These are phyloP conservation scores for Caenorhabditis becei DNA, from an alignment of 2,888 invertebrate genomes.

Conservation along the genomic window DNA sequence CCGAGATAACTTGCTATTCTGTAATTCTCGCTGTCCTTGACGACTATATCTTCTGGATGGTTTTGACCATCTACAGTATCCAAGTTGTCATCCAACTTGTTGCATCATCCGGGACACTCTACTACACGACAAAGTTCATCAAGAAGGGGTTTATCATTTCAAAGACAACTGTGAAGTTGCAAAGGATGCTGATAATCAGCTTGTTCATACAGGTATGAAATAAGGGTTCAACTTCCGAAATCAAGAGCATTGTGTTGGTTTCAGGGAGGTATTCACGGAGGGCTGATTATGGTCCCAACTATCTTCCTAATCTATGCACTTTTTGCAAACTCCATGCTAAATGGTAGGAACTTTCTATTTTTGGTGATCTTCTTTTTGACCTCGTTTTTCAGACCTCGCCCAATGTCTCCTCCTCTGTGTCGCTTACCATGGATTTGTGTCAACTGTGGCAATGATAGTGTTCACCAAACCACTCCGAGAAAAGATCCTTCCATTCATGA, in stretches of 20 bases:
- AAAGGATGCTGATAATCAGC: slow-evolving; percentile 26
- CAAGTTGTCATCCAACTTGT: not conserved
- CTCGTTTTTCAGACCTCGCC: not conserved
- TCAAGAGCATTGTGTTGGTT: not conserved
- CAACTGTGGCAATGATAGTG: not conserved
- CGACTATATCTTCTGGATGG: not conserved
- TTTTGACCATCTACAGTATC: not conserved
- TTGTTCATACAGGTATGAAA: slow-evolving; percentile 12
- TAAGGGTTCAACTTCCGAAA: not conserved
- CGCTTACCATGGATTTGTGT: not conserved
- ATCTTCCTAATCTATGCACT: slow-evolving; percentile 7
- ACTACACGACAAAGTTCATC: slow-evolving; percentile 3
- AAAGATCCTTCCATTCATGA: not conserved
- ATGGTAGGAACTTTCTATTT: slow-evolving; percentile 8
- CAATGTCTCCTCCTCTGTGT: not conserved
- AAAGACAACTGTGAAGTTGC: slow-evolving; percentile 5
- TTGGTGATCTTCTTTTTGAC: not conserved
- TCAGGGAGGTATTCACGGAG: slow-evolving; percentile 9
- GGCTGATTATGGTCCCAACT: not conserved
- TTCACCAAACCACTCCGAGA: slow-evolving; percentile 4
- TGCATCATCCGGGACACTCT: slow-evolving; percentile 9
- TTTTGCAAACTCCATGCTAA: not conserved
- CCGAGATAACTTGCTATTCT: slow-evolving; percentile 17
- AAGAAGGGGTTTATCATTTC: slow-evolving; percentile 11
- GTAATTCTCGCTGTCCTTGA: slow-evolving; percentile 1